Base-by-base conservation (phyloP, 2,888 invertebrate genomes). In the Timandra comae region DNA sequence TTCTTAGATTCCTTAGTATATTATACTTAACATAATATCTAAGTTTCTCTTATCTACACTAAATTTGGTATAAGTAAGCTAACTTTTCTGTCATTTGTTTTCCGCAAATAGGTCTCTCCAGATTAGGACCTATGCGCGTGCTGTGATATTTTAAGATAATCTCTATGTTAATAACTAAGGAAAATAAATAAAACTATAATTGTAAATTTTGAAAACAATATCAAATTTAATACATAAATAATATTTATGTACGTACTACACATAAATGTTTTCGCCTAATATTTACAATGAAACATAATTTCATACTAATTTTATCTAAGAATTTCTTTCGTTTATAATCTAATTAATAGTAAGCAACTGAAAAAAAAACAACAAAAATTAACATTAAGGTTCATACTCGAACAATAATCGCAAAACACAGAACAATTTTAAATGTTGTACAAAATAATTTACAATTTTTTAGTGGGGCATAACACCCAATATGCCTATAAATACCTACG, bases 191-290 rank as follows among this genome's bases (percentile, higher is more conserved):
- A 85, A 77, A 82, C 77, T 65, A 63, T 60, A 45, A 60, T 56
- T 10, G 66, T 63, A 68, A 79, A 82, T 84, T 84, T 82, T 81
- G 80, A 84, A 85, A 85, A 85, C 85, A 85, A 85, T 85, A 84
- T 84, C 84, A 85, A 85, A 85, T 85, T 82, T 84, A 84, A 80
- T 85, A 84, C 85, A 82, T 84, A 84, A 84, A 84, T 84, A 85
- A 74, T 53, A 81, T 82, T 82, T 84, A 85, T 84, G 82, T 84
- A 82, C 64, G 22, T 63, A 72, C 80, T 82, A 82, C 82, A 82
- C 82, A 81, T 80, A 82, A 77, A 81, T 74, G 80, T 75, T 80
- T 76, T 78, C 68, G 54, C 70, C 77, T 80, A 56, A 75, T 84
- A 84, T 85, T 80, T 85, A 85, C 85, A 85, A 54, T 79, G 69